Conservation (phyloP, 2,113 vertebrate genomes). For the Crypturellus undulatus region DNA sequence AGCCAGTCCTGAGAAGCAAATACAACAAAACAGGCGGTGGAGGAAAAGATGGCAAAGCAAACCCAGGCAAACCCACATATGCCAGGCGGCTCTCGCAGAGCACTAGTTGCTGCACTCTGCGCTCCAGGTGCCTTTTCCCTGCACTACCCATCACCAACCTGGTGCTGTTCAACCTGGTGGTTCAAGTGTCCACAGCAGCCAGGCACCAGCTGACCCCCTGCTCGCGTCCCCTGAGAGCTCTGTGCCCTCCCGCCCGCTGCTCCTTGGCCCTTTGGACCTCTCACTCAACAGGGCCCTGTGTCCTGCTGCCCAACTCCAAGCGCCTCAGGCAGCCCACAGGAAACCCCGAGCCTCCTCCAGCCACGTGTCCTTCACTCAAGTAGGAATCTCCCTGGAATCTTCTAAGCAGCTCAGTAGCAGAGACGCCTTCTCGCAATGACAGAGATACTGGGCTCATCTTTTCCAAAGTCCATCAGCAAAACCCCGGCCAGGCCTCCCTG, state of each 20-base stretch:
- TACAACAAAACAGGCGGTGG: neutral
- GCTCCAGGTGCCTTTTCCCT: neutral
- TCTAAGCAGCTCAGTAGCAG: neutral
- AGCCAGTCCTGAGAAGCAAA: constrained; percentile 18
- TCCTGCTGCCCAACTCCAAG: neutral
- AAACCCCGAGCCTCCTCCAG: neutral
- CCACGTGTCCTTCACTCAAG: no score
- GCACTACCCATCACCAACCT: neutral
- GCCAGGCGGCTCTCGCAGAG: neutral
- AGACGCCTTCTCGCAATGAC: neutral
- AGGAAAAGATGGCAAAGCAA: neutral
- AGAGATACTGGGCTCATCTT: neutral
- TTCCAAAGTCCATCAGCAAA: neutral
- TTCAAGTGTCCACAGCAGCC: neutral
- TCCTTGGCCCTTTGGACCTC: neutral
- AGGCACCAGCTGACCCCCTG: accelerated
- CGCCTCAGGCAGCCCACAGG: accelerated
- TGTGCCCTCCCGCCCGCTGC: neutral
- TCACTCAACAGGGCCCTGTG: neutral
- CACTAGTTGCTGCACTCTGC: neutral
- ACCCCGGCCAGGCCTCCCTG: accelerated
- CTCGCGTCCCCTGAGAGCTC: neutral
- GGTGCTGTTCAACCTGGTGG: accelerated
- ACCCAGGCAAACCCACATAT: neutral
- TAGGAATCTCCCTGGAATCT: neutral